Conservation (phyloP, 2,797 vertebrate genomes). For the Limnodromus scolopaceus region DNA sequence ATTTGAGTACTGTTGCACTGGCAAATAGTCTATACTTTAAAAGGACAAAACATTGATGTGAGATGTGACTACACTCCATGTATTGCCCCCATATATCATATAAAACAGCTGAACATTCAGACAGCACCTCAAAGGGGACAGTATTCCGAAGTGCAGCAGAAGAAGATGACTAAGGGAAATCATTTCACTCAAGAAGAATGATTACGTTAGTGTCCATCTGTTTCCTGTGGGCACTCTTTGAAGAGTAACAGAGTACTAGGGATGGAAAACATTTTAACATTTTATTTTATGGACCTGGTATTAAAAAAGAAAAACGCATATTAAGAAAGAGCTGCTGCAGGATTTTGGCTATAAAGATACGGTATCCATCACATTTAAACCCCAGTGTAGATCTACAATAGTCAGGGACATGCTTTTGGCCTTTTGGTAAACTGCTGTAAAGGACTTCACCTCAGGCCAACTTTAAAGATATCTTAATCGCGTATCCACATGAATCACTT, state of each 20-base stretch:
- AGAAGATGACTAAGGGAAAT: not conserved
- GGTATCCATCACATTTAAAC: not conserved
- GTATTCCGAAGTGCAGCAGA: not conserved
- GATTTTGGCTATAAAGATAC: not conserved
- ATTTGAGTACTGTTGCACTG: not conserved
- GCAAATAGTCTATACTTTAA: not conserved
- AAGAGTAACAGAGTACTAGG: not conserved
- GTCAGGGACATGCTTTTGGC: not conserved
- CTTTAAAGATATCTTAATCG: constrained; percentile 29
- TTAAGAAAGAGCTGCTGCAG: not conserved
- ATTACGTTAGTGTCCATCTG: not conserved
- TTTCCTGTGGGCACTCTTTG: not conserved
- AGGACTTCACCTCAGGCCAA: not conserved
- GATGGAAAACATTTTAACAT: not conserved
- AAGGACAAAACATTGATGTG: not conserved
- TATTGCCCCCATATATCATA: not conserved
- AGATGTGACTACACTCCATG: not conserved
- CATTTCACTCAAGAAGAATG: not conserved
- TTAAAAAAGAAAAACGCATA: not conserved
- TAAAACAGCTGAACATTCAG: not conserved
- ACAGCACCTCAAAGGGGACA: not conserved
- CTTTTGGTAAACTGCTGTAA: not conserved
- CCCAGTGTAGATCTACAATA: not conserved
- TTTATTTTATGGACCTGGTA: not conserved
- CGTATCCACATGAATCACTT: not conserved